phyloP scores from a whole-genome alignment of 2,888 invertebrate species.

The Labia minor region DNA sequence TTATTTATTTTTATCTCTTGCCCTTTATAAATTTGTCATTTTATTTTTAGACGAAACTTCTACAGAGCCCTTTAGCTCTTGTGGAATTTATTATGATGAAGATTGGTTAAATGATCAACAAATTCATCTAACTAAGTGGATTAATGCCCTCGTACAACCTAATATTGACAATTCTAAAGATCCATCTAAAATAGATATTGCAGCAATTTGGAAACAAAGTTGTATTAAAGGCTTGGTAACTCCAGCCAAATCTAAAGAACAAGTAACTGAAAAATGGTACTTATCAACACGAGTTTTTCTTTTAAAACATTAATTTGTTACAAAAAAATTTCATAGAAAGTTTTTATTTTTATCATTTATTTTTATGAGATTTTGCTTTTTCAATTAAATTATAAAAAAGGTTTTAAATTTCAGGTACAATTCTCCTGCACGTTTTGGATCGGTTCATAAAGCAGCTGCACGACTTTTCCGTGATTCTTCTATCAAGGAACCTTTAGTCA shows the following conservation, averaged over 20 bases:
- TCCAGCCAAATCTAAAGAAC: background rate
- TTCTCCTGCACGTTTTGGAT: slow-evolving; percentile 52
- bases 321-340: background rate
- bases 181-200: slow-evolving; percentile 53
- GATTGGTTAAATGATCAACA: slow-evolving; percentile 58
- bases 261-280: background rate
- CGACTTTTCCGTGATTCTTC: slow-evolving; percentile 50
- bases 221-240: slow-evolving; percentile 44
- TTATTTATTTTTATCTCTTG: background rate
- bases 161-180: slow-evolving; percentile 58
- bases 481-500: slow-evolving; percentile 52
- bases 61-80: background rate
- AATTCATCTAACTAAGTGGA: slow-evolving; percentile 62
- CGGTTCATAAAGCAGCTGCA: slow-evolving; percentile 55
- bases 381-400: no score
- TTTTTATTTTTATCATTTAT: no score
- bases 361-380: no score
- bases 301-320: no score
- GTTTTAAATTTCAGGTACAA: slow-evolving; percentile 44
- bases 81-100: slow-evolving; percentile 42
- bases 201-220: slow-evolving; percentile 63
- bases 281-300: no score
- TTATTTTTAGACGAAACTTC: background rate
- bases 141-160: slow-evolving; percentile 64
- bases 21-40: no score